Base-by-base conservation (phyloP, 1,140 invertebrate genomes). In the Anagrus nilaparvatae region DNA sequence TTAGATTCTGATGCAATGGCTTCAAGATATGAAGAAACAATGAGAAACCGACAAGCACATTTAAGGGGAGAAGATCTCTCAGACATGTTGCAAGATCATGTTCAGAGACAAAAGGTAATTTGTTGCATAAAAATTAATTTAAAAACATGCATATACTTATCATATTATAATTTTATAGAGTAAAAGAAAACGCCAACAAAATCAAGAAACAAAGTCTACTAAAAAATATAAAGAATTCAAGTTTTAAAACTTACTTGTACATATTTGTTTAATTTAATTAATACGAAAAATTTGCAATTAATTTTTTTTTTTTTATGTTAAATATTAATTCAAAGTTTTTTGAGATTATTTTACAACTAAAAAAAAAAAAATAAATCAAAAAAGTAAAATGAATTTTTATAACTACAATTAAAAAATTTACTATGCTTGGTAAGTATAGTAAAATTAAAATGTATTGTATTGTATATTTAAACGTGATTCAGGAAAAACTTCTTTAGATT, bases 171-270 rank as follows among this genome's bases (percentile, higher is more conserved):
- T 62, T 53, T 79, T 82, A 42, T 75, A 88, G 82, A 89, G 84
- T 59, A 92, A 96, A 69, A 76, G 92, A 48, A 95, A 95, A 59
- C 71, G 87, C 30, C 88, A 93, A 55, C 87, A 92, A 65, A 84
- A 81, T 39, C 77, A 84, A 51, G 87, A 90, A 58, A 81, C 81
- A 7, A 93, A 93, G 64, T 81, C 85, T 55, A 78, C 83, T 1
- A 96, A 97, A 69, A 96, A 96, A 72, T 95, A 96, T 73, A 96
- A 96, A 68, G 92, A 97, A 62, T 97, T 97, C 70, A 97, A 97
- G 65, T 97, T 96, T 77, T 96, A 79, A 74, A 6, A n/a, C 21
- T 21, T 24, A n/a, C n/a, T 30, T 36, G 33, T 24, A 44, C 21
- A 25, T 44, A 44, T 32, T 44, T 31, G 9, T 10, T 17, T 40